A percentile compares a stretch with the other conserved stretches of the same genome.
Conservation (phyloP, 1,140 invertebrate genomes). For the Orchesella cincta region DNA sequence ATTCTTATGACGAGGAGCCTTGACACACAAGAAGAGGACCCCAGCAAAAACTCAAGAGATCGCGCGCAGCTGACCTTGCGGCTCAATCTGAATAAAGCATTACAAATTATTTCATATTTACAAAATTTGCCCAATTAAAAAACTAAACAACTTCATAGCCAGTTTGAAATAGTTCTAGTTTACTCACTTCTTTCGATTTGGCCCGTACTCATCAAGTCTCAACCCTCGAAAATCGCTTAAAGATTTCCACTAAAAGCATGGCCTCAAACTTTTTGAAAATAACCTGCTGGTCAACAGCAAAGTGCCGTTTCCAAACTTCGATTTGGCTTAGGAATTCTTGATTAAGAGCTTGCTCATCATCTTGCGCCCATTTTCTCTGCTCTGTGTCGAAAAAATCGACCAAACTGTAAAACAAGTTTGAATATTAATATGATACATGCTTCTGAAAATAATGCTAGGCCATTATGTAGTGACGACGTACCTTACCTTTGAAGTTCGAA, state of each 20-base stretch:
- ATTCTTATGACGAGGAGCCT: slow-evolving; percentile 77
- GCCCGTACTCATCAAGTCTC: slow-evolving; percentile 40
- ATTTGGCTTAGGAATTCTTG: slow-evolving; percentile 83
- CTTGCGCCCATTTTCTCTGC: slow-evolving; percentile 92
- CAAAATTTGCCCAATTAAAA: too few species aligned
- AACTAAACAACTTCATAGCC: too few species aligned
- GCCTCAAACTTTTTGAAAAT: slow-evolving; percentile 91
- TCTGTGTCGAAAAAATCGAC: slow-evolving; percentile 95
- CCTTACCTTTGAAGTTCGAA: slow-evolving; percentile 86
- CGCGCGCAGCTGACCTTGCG: slow-evolving; percentile 74
- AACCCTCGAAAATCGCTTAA: slow-evolving; percentile 57
- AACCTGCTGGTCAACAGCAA: slow-evolving; percentile 90
- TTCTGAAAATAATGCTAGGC: too few species aligned
- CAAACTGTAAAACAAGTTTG: slow-evolving; percentile 65
- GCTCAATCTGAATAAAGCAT: slow-evolving; percentile 62
- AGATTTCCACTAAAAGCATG: slow-evolving; percentile 85
- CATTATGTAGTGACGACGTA: slow-evolving; percentile 56
- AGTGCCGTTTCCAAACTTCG: slow-evolving; percentile 83
- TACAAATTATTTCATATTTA: too few species aligned
- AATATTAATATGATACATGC: too few species aligned
- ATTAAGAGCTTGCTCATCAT: slow-evolving; percentile 88
- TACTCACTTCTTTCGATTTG: slow-evolving; percentile 45
- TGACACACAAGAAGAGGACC: slow-evolving; percentile 89
- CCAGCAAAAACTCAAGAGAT: slow-evolving; percentile 92
- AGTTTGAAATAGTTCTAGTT: too few species aligned